phyloP scores from a whole-genome alignment of 2,113 vertebrate species.

The Heloderma charlesbogerti region DNA sequence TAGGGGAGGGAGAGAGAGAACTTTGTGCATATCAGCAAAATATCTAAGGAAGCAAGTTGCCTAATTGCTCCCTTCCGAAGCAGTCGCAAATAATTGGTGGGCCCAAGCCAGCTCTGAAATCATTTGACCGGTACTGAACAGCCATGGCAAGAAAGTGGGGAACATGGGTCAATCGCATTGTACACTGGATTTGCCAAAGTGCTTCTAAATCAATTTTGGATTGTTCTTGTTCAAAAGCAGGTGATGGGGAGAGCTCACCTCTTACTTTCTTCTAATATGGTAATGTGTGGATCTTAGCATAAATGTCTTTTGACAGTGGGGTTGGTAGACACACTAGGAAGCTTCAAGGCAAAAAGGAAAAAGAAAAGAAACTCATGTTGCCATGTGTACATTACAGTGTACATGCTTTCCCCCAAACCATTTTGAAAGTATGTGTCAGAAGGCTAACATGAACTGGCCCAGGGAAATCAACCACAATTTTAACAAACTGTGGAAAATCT shows the following conservation, averaged over 20 bases:
- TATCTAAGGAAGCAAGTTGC: constrained; percentile 43
- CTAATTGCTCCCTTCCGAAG: constrained; percentile 50
- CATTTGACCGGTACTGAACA: constrained; percentile 16
- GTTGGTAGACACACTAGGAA: not conserved
- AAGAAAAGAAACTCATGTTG: not conserved
- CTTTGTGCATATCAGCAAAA: constrained; percentile 54
- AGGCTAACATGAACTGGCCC: not conserved
- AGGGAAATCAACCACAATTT: not conserved
- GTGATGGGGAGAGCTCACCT: not conserved
- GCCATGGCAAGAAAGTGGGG: constrained; percentile 25
- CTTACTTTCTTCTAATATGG: not conserved
- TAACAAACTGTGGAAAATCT: not conserved
- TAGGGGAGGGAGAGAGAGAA: constrained; percentile 26
- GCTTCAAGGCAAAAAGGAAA: not conserved
- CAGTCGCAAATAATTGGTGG: constrained; percentile 44
- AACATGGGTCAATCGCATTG: not conserved
- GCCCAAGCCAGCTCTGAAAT: constrained; percentile 31
- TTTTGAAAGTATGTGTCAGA: not conserved
- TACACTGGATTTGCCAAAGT: not conserved
- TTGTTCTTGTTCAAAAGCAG: not conserved
- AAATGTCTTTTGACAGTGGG: not conserved
- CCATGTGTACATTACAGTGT: not conserved
- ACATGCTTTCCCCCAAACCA: not conserved
- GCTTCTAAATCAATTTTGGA: not conserved
- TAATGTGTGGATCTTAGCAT: not conserved